Evolutionary conservation across 2,113 vertebrate species (phyloP).

Genomic region (Anguilla japonica): DNA sequence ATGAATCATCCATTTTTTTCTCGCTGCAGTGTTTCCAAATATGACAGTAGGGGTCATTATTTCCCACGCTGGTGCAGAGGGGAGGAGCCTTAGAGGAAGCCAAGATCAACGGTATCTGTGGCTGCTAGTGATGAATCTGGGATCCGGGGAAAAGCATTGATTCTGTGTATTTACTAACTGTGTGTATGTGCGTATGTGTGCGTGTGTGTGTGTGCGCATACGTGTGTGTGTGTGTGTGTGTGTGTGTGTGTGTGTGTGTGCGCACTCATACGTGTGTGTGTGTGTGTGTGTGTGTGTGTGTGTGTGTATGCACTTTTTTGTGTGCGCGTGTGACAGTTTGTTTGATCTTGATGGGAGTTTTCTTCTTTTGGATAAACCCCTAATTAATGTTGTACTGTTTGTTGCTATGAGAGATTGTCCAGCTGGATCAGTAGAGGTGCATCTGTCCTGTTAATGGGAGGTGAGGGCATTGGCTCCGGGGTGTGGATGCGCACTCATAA

Average conservation of each 20-base stretch:
- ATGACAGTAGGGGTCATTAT: slow-evolving; percentile 72
- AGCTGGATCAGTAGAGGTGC: background rate
- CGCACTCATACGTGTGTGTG: background rate
- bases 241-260: background rate
- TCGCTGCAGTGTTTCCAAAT: background rate
- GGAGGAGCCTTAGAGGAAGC: background rate
- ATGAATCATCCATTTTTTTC: background rate
- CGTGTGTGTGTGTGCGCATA: background rate
- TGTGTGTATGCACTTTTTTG: background rate
- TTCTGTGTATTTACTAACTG: background rate
- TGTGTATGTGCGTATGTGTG: background rate
- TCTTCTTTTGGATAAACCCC: background rate
- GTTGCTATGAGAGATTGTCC: background rate
- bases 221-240: background rate
- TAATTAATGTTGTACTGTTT: background rate
- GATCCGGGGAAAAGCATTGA: background rate
- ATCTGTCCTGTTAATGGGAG: background rate
- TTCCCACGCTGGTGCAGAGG: slow-evolving; percentile 44
- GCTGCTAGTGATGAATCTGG: background rate
- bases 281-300: background rate
- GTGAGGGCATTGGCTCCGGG: background rate
- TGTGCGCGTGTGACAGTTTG: background rate
- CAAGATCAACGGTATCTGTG: background rate
- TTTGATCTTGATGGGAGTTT: background rate
- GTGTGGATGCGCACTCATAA: background rate